phyloP scores from a whole-genome alignment of 2,797 vertebrate genomes.

The Capromys pilorides region DNA sequence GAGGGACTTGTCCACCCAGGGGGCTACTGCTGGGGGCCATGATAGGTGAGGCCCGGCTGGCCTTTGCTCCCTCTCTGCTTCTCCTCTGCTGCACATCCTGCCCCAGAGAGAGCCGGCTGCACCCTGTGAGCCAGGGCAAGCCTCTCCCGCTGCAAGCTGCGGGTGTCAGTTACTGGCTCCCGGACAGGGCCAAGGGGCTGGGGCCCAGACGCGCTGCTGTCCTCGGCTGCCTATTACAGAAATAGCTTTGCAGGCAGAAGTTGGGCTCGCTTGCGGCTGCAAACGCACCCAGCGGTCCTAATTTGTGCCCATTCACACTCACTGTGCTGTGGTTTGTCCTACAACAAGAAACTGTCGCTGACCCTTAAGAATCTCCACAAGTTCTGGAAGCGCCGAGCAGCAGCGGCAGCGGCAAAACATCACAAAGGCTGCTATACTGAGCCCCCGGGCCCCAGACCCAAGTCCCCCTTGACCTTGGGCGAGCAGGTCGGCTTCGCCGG shows the following conservation, averaged over 20 bases:
- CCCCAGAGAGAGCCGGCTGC: neutral
- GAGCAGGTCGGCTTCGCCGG: fast-evolving
- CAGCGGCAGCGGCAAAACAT: fast-evolving
- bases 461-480: fast-evolving
- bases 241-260: neutral
- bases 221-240: neutral
- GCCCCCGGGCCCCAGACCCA: fast-evolving
- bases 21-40: neutral
- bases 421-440: fast-evolving
- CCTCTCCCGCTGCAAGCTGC: neutral
- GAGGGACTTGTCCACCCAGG: neutral
- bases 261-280: neutral
- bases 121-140: neutral
- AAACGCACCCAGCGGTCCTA: neutral
- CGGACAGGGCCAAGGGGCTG: no score
- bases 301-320: fast-evolving
- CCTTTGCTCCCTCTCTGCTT: neutral
- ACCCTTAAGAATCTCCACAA: neutral
- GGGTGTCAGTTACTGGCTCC: neutral
- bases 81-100: neutral
- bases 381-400: neutral
- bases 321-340: neutral
- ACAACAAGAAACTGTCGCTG: neutral
- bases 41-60: neutral
- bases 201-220: fast-evolving